Percentiles rank a stretch among this genome's conserved stretches.
These are phyloP conservation scores for Pristionchus maxplancki DNA, from an alignment of 2,888 invertebrate species.

Conservation along the genomic window DNA sequence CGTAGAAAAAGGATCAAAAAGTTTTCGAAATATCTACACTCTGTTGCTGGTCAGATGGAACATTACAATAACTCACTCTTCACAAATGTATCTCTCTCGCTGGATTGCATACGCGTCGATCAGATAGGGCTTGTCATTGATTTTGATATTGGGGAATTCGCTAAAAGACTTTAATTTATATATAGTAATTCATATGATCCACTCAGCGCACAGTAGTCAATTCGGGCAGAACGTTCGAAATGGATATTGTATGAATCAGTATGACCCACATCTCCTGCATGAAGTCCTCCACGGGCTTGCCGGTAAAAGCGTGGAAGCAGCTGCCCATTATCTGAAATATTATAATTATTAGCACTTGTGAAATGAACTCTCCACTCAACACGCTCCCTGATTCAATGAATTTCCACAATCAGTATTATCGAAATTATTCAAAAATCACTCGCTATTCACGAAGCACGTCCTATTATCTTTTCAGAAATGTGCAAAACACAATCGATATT, in stretches of 20 bases:
- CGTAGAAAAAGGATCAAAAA: too few species aligned
- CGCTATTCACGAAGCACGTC: too few species aligned
- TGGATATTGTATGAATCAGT: background rate
- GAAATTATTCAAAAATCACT: too few species aligned
- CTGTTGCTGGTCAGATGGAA: too few species aligned
- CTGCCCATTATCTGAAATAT: background rate
- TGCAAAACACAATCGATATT: too few species aligned
- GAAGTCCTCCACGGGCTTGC: background rate
- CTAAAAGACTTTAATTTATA: too few species aligned
- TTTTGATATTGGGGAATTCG: background rate
- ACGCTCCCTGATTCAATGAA: too few species aligned
- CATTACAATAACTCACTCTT: background rate
- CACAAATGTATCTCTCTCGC: background rate
- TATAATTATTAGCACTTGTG: background rate
- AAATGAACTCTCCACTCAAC: too few species aligned
- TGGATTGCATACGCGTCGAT: background rate
- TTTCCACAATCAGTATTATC: too few species aligned
- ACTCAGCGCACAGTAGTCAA: background rate
- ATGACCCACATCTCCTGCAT: background rate
- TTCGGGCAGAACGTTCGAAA: background rate
- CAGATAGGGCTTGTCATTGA: background rate
- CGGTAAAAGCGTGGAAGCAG: background rate
- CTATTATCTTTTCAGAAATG: too few species aligned
- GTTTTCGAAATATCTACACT: too few species aligned
- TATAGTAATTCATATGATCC: too few species aligned